Evolutionary conservation across 2,113 vertebrate genomes (phyloP).

Genomic region (Eretmochelys imbricata): DNA sequence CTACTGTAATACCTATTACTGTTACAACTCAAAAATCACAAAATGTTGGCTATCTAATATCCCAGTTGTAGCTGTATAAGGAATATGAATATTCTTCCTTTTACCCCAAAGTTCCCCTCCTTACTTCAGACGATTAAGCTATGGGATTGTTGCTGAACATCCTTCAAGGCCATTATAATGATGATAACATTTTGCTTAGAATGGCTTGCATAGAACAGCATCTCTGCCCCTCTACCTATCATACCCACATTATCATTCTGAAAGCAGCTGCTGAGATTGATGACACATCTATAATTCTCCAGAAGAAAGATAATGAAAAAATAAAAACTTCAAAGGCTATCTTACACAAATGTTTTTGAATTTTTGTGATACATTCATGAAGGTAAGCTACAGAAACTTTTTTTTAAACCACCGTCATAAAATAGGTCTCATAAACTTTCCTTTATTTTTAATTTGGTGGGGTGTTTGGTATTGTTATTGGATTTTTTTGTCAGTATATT

Average conservation of each 20-base stretch:
- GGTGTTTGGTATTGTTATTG: background rate
- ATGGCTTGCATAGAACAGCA: background rate
- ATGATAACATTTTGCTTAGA: background rate
- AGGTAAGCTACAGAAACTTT: background rate
- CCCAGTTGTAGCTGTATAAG: background rate
- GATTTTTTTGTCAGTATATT: background rate
- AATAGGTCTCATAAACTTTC: background rate
- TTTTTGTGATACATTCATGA: background rate
- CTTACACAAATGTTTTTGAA: background rate
- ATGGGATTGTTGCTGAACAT: background rate
- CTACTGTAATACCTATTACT: background rate
- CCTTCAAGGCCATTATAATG: background rate
- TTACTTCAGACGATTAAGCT: background rate
- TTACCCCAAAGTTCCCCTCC: background rate
- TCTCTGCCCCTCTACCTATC: background rate
- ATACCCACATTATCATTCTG: background rate
- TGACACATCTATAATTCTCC: background rate
- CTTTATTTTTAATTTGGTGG: background rate
- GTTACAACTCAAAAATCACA: background rate
- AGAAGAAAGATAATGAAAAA: constrained; percentile 15
- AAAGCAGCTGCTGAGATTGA: background rate
- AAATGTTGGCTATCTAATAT: background rate
- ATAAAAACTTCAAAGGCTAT: constrained; percentile 20
- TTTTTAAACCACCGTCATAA: background rate
- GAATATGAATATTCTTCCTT: background rate